phyloP scores from a whole-genome alignment of 2,797 vertebrate genomes.

The Dicrostonyx torquatus region DNA sequence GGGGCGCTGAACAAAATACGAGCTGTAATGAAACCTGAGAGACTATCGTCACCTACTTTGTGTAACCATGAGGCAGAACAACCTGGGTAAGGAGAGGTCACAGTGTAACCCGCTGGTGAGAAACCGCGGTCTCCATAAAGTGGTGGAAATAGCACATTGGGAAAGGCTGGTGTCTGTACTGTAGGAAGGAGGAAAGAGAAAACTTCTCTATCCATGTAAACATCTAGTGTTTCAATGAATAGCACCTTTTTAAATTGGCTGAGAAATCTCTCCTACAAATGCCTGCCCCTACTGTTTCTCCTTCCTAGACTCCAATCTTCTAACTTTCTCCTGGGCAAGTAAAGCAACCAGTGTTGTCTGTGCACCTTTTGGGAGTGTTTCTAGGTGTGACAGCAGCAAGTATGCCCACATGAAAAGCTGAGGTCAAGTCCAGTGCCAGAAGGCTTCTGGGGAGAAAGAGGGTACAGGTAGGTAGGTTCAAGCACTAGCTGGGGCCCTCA shows the following conservation, averaged over 20 bases:
- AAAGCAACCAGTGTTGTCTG: background rate
- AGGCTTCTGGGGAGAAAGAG: background rate
- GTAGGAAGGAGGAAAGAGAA: constrained; percentile 52
- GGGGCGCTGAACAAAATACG: constrained; percentile 70
- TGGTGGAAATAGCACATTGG: constrained; percentile 58
- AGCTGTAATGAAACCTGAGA: constrained; percentile 79
- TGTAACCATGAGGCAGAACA: constrained; percentile 67
- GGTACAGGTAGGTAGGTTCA: background rate
- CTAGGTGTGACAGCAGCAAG: background rate
- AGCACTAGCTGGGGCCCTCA: background rate
- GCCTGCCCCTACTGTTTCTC: background rate
- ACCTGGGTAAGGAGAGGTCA: constrained; percentile 79
- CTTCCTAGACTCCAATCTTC: constrained; percentile 52
- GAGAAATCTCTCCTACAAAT: constrained; percentile 56
- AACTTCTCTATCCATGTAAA: constrained; percentile 33
- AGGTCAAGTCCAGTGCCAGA: rapidly evolving
- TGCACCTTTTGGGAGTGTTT: background rate
- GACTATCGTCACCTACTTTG: constrained; percentile 61
- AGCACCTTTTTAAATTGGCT: constrained; percentile 19
- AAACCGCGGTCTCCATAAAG: constrained; percentile 68
- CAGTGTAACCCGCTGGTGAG: constrained; percentile 63
- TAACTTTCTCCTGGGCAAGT: background rate
- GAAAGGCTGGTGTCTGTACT: constrained; percentile 62
- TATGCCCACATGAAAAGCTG: background rate
- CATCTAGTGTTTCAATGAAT: constrained; percentile 56